Evolutionary conservation across 2,797 vertebrate species (phyloP).

Genomic region (Tapirus indicus): DNA sequence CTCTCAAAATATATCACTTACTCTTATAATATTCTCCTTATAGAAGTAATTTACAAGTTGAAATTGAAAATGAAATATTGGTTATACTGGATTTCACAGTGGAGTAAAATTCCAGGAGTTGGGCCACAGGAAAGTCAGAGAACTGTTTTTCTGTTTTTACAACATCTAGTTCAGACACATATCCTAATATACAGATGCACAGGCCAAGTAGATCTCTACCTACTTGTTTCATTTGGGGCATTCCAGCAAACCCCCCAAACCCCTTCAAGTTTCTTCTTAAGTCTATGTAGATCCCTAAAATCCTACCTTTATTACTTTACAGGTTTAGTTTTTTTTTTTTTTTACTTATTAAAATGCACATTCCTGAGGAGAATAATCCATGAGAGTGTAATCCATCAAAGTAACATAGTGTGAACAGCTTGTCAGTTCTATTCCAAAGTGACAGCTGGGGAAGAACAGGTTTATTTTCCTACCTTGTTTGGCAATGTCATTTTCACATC

Average conservation of each 20-base stretch:
- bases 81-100: constrained; percentile 54
- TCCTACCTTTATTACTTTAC: constrained; percentile 48
- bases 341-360: constrained; percentile 71
- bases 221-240: neutral
- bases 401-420: constrained; percentile 4
- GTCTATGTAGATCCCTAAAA: neutral
- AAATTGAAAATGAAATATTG: constrained; percentile 73
- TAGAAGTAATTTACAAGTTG: constrained; percentile 71
- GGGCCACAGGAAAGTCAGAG: neutral
- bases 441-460: constrained; percentile 43
- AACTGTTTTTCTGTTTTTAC: neutral
- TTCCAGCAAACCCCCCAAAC: neutral
- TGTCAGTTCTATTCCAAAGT: constrained; percentile 38
- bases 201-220: neutral
- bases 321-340: neutral
- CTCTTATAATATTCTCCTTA: constrained; percentile 41
- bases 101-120: neutral
- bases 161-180: neutral
- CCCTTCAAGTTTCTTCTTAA: constrained; percentile 21
- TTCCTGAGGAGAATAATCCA: constrained; percentile 52
- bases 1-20: constrained; percentile 72
- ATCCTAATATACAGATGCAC: neutral
- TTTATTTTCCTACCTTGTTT: constrained; percentile 54
- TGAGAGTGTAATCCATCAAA: constrained; percentile 68
- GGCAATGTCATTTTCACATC: constrained; percentile 18